A percentile compares a stretch with the other conserved stretches of the same genome.
phyloP scores from a whole-genome alignment of 2,888 invertebrate species.

The Dilophus febrilis region DNA sequence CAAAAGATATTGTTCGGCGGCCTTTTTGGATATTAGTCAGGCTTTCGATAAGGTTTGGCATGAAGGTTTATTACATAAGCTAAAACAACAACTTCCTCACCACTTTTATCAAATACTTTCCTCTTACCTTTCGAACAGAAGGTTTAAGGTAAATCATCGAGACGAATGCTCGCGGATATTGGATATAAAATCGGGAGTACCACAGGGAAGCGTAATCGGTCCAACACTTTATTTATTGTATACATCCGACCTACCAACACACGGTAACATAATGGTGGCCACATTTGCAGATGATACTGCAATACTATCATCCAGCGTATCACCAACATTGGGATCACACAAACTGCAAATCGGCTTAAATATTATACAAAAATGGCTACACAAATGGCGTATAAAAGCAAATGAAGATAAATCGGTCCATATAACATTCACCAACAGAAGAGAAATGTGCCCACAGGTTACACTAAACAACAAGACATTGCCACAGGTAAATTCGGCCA shows the following conservation, averaged over 20 bases:
- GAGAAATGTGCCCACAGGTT: slow-evolving; percentile 7
- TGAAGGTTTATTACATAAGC: too few species aligned
- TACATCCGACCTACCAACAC: slow-evolving; percentile 9
- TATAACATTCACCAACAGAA: slow-evolving; percentile 12
- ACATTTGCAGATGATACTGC: slow-evolving; percentile 11
- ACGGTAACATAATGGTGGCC: slow-evolving; percentile 4
- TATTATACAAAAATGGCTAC: slow-evolving; percentile 10
- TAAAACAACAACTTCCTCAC: too few species aligned
- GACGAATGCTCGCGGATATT: too few species aligned
- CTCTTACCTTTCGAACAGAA: too few species aligned
- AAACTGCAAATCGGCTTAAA: slow-evolving; percentile 11
- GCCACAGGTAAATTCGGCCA: too few species aligned
- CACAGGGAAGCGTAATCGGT: slow-evolving; percentile 11
- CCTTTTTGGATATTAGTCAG: too few species aligned
- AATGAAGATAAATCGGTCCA: slow-evolving; percentile 12
- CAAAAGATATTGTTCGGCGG: too few species aligned
- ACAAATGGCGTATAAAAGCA: slow-evolving; percentile 12
- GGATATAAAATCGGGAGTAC: slow-evolving; percentile 10
- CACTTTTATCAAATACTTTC: too few species aligned
- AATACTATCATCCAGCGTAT: slow-evolving; percentile 6
- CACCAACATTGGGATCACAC: slow-evolving; percentile 9
- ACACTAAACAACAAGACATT: too few species aligned
- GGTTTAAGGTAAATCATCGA: too few species aligned
- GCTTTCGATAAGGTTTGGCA: too few species aligned
- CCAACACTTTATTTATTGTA: slow-evolving; percentile 9